Conservation (phyloP, 2,888 invertebrate genomes). For the Boloria euphrosyne region DNA sequence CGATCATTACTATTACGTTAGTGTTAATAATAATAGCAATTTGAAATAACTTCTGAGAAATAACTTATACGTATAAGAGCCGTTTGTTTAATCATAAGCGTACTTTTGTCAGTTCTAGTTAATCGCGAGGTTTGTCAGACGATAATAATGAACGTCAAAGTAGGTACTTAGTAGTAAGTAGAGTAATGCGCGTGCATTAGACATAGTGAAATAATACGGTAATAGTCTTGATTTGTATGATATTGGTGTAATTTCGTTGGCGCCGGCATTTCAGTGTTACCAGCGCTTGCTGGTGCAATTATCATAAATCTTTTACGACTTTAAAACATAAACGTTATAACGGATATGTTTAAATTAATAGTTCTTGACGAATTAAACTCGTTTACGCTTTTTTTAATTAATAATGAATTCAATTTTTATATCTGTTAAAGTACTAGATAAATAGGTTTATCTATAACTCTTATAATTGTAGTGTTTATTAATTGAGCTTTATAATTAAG, state of each 20-base stretch:
- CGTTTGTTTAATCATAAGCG: too few relatives aligned
- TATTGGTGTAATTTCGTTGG: conserved; percentile 25
- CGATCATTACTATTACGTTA: too few relatives aligned
- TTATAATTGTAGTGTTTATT: too few relatives aligned
- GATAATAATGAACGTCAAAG: conserved; percentile 3
- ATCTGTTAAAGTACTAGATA: too few relatives aligned
- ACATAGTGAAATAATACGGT: conserved; percentile 9
- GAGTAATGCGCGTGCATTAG: conserved; percentile 12
- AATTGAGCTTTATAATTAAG: too few relatives aligned
- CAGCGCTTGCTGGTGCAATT: conserved; percentile 20
- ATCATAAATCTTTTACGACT: conserved; percentile 30
- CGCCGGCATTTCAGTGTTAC: conserved; percentile 10
- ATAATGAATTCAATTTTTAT: too few relatives aligned
- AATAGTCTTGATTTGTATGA: conserved; percentile 21
- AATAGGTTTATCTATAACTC: too few relatives aligned
- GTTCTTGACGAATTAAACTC: neutral
- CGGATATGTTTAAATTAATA: neutral
- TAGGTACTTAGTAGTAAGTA: too few relatives aligned
- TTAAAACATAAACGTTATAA: conserved; percentile 11
- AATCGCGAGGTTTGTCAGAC: neutral
- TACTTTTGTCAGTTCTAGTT: neutral
- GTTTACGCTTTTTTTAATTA: neutral
- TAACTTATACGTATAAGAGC: too few relatives aligned
- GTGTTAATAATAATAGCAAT: too few relatives aligned
- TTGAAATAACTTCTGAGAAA: too few relatives aligned